phyloP scores from a whole-genome alignment of 2,797 vertebrate genomes.

The Micrastur ruficollis region DNA sequence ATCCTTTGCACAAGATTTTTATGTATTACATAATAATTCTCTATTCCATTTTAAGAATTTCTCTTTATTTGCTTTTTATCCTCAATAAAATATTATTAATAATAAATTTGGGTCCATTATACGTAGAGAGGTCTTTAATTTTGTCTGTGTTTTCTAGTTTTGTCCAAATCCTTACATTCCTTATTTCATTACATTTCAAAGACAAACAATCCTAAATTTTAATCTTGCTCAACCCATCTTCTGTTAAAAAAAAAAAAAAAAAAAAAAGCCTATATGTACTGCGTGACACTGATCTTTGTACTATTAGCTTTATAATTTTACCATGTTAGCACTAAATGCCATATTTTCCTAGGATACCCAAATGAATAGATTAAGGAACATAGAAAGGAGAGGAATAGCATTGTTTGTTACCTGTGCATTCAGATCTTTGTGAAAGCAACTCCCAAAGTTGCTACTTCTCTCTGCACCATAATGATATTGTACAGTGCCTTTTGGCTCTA shows the following conservation, averaged over 20 bases:
- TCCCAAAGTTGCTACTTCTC: slow-evolving; percentile 75
- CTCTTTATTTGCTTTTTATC: not conserved
- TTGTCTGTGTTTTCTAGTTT: not conserved
- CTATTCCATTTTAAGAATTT: not conserved
- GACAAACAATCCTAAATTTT: not conserved
- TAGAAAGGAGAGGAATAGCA: not conserved
- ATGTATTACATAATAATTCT: not conserved
- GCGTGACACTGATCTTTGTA: not conserved
- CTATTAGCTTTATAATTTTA: not conserved
- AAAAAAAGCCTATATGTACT: not conserved
- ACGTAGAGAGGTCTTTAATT: not conserved
- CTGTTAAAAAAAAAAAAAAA: not conserved
- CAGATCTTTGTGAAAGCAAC: slow-evolving; percentile 55
- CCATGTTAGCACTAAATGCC: not conserved
- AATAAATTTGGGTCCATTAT: not conserved
- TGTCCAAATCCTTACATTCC: not conserved
- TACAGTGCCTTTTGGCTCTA: slow-evolving; percentile 81
- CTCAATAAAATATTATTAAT: not conserved
- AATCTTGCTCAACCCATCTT: not conserved
- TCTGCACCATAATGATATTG: slow-evolving; percentile 80
- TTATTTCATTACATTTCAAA: not conserved
- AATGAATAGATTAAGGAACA: not conserved
- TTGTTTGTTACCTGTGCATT: slow-evolving; percentile 19
- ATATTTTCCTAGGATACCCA: not conserved
- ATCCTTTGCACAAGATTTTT: not conserved